Base-by-base conservation (phyloP, 2,113 vertebrate genomes). In the Onychostoma macrolepis region DNA sequence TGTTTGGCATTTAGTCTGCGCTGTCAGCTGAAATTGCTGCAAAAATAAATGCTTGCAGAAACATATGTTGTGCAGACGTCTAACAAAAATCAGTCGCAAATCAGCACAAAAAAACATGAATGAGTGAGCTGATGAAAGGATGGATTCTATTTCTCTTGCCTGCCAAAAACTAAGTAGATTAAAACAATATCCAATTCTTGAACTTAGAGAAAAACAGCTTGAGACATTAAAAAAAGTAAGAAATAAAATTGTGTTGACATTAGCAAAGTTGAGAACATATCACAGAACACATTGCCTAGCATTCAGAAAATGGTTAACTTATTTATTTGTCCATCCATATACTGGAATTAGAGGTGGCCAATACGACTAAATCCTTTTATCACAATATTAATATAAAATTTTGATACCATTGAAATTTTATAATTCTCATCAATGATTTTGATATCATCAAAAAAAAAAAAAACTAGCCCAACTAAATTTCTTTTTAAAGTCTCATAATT, bases 1-100 rank as follows among this genome's bases (percentile, higher is more conserved):
- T 38, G 56, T 75, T 69, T 85, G 88, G 72, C 36, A 85, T 87
- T 85, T 87, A 78, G 86, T 74, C 83, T 61, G 24, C 30, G 5
- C 87, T 81, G 90, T 91, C 84, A 83, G 74, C 48, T 84, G 26
- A 84, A 87, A 84, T 86, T 4, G 36, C 36, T 53, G 63, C 41
- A 77, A 50, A 77, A 85, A 85, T 77, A 78, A 87, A 41, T 30
- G 78, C 45, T 85, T 89, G 71, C 76, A 76, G 89, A 81, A 90
- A 43, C 84, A 86, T 84, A 87, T 90, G 88, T 89, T 85, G 69
- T 75, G 48, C 72, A 71, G 82, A 82, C 65, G 77, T 85, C 65
- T 11, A 63, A 48, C 56, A 83, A 71, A 76, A 81, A 63, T 69
- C 53, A 38, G 61, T 11, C 45, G 36, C 45, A 77, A 85, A 63